A percentile compares a stretch with the other conserved stretches of the same genome.
These are phyloP conservation scores for Brachionichthys hirsutus DNA, from an alignment of 2,113 vertebrate species.

Conservation along the genomic window DNA sequence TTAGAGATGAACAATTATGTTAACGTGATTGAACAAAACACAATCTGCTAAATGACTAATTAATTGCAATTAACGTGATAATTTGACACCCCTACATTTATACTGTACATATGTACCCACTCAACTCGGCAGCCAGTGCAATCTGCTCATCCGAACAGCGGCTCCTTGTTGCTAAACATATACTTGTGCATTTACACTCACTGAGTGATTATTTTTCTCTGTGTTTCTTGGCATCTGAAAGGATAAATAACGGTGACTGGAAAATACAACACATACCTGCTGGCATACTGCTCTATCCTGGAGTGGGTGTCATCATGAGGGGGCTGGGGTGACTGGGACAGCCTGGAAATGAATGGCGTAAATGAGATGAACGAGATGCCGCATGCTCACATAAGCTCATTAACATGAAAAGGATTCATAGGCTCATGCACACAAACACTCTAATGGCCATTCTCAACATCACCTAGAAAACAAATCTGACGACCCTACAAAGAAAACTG, in stretches of 20 bases:
- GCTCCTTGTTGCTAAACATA: no score
- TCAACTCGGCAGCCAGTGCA: no score
- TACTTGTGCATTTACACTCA: constrained; percentile 12
- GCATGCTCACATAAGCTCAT: constrained; percentile 42
- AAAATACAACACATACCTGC: constrained; percentile 79
- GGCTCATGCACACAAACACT: constrained; percentile 7
- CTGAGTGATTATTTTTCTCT: not conserved
- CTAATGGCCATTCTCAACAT: constrained; percentile 33
- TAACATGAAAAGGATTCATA: constrained; percentile 31
- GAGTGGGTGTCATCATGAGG: constrained; percentile 97
- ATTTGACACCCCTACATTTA: no score
- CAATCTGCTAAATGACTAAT: no score
- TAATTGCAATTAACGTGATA: no score
- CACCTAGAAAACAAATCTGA: constrained; percentile 52
- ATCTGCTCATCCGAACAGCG: no score
- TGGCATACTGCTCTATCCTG: constrained; percentile 95
- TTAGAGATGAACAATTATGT: no score
- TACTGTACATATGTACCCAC: no score
- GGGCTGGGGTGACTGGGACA: constrained; percentile 89
- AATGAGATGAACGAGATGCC: constrained; percentile 68
- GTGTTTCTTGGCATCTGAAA: not conserved
- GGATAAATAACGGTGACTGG: constrained; percentile 14
- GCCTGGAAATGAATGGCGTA: constrained; percentile 77
- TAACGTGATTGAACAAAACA: no score
- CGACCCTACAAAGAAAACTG: constrained; percentile 44